Percentiles rank a stretch among this genome's conserved stretches.
These are phyloP conservation scores for Brassicogethes aeneus DNA, from an alignment of 2,888 invertebrate genomes.

Conservation along the genomic window DNA sequence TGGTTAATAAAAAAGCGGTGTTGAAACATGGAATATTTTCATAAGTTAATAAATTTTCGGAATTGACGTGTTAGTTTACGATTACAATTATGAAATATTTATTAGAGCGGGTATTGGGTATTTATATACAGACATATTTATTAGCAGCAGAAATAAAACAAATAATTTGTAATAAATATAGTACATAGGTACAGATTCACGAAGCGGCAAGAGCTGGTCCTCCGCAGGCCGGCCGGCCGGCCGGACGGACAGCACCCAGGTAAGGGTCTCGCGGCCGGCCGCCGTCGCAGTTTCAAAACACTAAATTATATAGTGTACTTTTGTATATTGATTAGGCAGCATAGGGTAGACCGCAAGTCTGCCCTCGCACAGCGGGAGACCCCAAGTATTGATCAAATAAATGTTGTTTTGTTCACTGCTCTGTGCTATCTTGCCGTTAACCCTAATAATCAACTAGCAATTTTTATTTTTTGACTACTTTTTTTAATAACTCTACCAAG, in stretches of 20 bases:
- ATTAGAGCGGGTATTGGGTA: conserved; percentile 35
- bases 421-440: too few relatives aligned
- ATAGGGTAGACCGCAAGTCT: conserved; percentile 38
- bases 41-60: conserved; percentile 25
- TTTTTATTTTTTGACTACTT: too few relatives aligned
- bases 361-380: conserved; percentile 38
- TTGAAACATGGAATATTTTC: conserved; percentile 22
- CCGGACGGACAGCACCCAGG: not conserved
- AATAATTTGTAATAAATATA: conserved; percentile 37
- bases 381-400: conserved; percentile 42
- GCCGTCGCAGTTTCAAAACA: not conserved
- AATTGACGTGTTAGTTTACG: conserved; percentile 33
- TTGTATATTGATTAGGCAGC: conserved; percentile 40
- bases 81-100: conserved; percentile 39
- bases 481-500: too few relatives aligned
- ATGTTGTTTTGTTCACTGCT: conserved; percentile 32
- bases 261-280: not conserved
- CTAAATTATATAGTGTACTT: conserved; percentile 39
- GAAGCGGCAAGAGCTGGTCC: conserved; percentile 23
- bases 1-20: conserved; percentile 18
- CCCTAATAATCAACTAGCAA: too few relatives aligned
- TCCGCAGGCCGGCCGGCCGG: too few relatives aligned
- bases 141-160: conserved; percentile 40
- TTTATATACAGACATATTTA: conserved; percentile 39
- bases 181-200: conserved; percentile 32